Percentiles rank a stretch among this genome's conserved stretches.
These are phyloP conservation scores for Tenthredo livida DNA, from an alignment of 2,888 invertebrate genomes.

Conservation along the genomic window DNA sequence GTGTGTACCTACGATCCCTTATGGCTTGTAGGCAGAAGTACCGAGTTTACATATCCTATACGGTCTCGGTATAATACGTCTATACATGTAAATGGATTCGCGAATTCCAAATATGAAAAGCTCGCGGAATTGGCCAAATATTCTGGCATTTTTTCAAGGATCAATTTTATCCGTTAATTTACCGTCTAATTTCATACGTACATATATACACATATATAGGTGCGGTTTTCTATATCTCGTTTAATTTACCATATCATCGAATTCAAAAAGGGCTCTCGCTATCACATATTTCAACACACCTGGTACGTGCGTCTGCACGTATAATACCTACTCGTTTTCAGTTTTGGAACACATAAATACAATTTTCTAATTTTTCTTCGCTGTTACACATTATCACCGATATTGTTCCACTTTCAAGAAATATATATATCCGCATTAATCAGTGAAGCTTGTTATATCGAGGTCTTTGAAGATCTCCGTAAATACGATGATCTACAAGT, in stretches of 20 bases:
- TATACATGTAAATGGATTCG: not conserved
- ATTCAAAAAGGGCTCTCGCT: not conserved
- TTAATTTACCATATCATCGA: not conserved
- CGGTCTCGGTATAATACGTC: not conserved
- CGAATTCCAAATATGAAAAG: not conserved
- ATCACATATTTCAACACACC: not conserved
- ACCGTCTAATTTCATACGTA: conserved; percentile 7
- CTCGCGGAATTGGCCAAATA: conserved; percentile 9
- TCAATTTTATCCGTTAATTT: conserved; percentile 22
- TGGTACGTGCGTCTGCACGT: not conserved
- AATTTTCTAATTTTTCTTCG: not conserved
- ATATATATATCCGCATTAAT: not conserved
- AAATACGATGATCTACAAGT: conserved; percentile 17
- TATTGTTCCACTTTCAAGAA: not conserved
- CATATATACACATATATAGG: not conserved
- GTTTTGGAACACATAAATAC: not conserved
- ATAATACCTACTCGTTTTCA: not conserved
- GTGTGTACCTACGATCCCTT: not conserved
- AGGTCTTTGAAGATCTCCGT: not conserved
- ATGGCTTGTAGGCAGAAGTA: not conserved
- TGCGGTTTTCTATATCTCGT: not conserved
- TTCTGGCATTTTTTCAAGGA: conserved; percentile 33
- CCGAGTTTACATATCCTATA: not conserved
- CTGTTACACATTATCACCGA: not conserved
- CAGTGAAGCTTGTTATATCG: not conserved